phyloP scores from a whole-genome alignment of 1,140 invertebrate species.

The Chlorops oryzae region DNA sequence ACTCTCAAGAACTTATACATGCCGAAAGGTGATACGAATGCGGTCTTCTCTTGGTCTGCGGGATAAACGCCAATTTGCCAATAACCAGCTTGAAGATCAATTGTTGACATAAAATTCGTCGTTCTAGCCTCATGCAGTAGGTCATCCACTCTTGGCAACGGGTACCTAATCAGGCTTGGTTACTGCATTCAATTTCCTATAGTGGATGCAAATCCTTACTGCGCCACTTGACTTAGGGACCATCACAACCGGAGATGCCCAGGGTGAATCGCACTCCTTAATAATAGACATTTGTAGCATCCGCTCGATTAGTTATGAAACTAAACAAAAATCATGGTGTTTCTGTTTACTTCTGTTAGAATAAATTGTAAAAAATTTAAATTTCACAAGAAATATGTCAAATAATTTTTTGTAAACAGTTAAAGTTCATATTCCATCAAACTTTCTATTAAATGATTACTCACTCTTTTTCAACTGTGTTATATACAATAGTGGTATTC shows the following conservation, averaged over 20 bases:
- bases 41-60: constrained; percentile 6
- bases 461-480: too few species aligned
- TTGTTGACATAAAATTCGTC: constrained; percentile 33
- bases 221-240: constrained; percentile 38
- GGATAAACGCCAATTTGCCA: constrained; percentile 18
- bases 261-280: constrained; percentile 36
- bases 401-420: too few species aligned
- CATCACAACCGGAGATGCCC: constrained; percentile 39
- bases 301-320: constrained; percentile 23
- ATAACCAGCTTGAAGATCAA: constrained; percentile 44
- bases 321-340: too few species aligned
- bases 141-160: constrained; percentile 49
- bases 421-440: too few species aligned
- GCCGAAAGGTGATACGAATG: neutral
- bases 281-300: constrained; percentile 37
- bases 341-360: too few species aligned
- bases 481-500: too few species aligned
- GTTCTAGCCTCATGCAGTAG: constrained; percentile 34
- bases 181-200: neutral
- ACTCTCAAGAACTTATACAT: constrained; percentile 4
- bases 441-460: too few species aligned
- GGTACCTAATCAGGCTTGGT: constrained; percentile 12
- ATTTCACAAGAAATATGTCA: too few species aligned
- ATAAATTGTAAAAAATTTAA: too few species aligned
- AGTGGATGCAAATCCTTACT: constrained; percentile 1